Conservation (phyloP, 2,888 invertebrate species). For the Molanna angustata region DNA sequence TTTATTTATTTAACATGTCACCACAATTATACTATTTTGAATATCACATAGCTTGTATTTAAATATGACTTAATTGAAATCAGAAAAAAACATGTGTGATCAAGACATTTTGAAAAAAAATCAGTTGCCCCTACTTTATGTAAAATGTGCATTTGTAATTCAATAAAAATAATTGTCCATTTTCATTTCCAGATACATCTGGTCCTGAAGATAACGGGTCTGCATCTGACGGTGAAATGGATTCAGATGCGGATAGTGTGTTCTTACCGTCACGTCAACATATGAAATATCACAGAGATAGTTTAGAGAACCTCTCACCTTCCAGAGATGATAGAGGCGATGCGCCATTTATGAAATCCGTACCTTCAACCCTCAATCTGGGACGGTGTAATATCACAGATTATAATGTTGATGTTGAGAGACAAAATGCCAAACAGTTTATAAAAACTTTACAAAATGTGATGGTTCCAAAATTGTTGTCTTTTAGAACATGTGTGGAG, state of each 20-base stretch:
- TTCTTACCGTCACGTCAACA: slow-evolving; percentile 48
- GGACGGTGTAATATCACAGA: slow-evolving; percentile 54
- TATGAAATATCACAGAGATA: slow-evolving; percentile 40
- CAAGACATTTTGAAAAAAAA: too few relatives aligned
- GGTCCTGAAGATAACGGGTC: slow-evolving; percentile 67
- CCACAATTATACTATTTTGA: too few relatives aligned
- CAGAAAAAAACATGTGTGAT: too few relatives aligned
- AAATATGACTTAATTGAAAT: too few relatives aligned
- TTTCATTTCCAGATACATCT: slow-evolving; percentile 44
- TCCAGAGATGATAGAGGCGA: slow-evolving; percentile 25
- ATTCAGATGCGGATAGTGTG: slow-evolving; percentile 53
- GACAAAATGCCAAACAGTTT: slow-evolving; percentile 83
- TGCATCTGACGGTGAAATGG: slow-evolving; percentile 50
- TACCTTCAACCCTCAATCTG: slow-evolving; percentile 51
- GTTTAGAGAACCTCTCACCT: slow-evolving; percentile 34
- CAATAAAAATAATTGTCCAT: too few relatives aligned
- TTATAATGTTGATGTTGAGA: slow-evolving; percentile 79
- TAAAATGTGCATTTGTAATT: too few relatives aligned
- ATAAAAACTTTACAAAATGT: slow-evolving; percentile 71
- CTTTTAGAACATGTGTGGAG: slow-evolving; percentile 77
- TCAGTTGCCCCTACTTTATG: too few relatives aligned
- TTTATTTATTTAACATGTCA: too few relatives aligned
- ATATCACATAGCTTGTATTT: too few relatives aligned
- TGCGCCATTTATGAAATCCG: slow-evolving; percentile 41
- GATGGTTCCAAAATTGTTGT: slow-evolving; percentile 72